Evolutionary conservation across 2,888 invertebrate species (phyloP), one percentile per base, ranked within the genome.

Genomic region (Smittia aterrima): DNA sequence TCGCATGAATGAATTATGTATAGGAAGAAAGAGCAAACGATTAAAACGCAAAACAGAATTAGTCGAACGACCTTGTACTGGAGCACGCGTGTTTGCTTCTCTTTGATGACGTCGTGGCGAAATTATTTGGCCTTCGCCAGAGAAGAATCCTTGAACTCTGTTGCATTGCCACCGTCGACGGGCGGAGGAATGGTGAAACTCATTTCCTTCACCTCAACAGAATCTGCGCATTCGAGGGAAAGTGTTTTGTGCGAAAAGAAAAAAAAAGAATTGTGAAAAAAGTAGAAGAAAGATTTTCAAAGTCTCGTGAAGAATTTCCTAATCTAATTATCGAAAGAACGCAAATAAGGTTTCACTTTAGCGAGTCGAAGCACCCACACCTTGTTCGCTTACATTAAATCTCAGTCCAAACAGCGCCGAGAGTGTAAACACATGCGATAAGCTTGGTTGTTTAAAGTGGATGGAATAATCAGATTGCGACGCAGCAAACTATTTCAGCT

Each of bases 71-170:
- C 64, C 64, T 64, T 64, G 64, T 27, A n/a, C 25, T 25, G 25
- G 25, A 22, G 64, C 20, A 13, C 64, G 64, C 25, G 64, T 64
- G 27, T 64, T 24, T 16, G 53, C 18, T 58, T n/a, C n/a, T n/a
- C n/a, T n/a, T 24, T 64, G 64, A 64, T 64, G 64, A 64, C 64
- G 64, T 64, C 27, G 27, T 64, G 11, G 7, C 20, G 47, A 47
- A 47, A 47, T 11, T 58, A 3, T n/a, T 20, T 27, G 64, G 25
- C 64, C 64, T 64, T 64, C 64, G 27, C 58, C 47, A 58, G n/a
- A n/a, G n/a, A 64, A 64, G 18, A 20, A 64, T 64, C 64, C 64
- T 64, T 64, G 64, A 64, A 64, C 64, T 64, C 64, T 64, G 64
- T 64, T 64, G 64, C 64, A 64, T 64, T 58, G 58, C 58, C 58